Conservation (phyloP, 2,888 invertebrate species). For the Platycnemis pennipes region DNA sequence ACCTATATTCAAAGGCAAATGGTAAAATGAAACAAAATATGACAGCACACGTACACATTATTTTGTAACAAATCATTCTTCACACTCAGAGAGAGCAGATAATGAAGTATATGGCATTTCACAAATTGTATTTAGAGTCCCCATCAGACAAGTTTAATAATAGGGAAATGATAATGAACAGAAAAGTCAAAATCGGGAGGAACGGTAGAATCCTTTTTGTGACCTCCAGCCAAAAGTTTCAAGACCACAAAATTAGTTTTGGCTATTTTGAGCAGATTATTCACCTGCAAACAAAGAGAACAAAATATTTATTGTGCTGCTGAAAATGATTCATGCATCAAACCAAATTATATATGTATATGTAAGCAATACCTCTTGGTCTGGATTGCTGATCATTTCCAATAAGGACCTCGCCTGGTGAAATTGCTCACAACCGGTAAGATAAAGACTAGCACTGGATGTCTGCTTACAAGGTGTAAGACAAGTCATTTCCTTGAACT, state of each 20-base stretch:
- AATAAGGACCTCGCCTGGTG: constrained; percentile 93
- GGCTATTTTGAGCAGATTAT: constrained; percentile 91
- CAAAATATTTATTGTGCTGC: constrained; percentile 20
- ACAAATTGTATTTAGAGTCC: neutral
- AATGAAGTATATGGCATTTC: neutral
- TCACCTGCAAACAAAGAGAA: constrained; percentile 82
- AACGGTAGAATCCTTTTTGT: constrained; percentile 91
- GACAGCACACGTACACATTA: constrained; percentile 19
- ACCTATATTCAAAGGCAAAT: neutral
- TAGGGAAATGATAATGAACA: constrained; percentile 93
- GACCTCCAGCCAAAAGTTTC: constrained; percentile 95
- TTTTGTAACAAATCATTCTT: neutral
- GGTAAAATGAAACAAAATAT: neutral
- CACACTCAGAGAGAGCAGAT: neutral
- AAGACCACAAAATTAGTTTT: constrained; percentile 98
- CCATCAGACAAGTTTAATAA: constrained; percentile 85
- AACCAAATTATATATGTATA: constrained; percentile 7
- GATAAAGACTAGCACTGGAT: constrained; percentile 81
- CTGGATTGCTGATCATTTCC: constrained; percentile 90
- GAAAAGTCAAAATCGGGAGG: constrained; percentile 96
- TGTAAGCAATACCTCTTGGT: constrained; percentile 85
- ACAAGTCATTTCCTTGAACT: constrained; percentile 92
- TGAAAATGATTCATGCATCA: no score
- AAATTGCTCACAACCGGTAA: constrained; percentile 94
- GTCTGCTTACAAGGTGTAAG: constrained; percentile 79